Evolutionary conservation across 2,888 invertebrate genomes (phyloP), one percentile per base, ranked within the genome.

Genomic region (Busseola fusca): DNA sequence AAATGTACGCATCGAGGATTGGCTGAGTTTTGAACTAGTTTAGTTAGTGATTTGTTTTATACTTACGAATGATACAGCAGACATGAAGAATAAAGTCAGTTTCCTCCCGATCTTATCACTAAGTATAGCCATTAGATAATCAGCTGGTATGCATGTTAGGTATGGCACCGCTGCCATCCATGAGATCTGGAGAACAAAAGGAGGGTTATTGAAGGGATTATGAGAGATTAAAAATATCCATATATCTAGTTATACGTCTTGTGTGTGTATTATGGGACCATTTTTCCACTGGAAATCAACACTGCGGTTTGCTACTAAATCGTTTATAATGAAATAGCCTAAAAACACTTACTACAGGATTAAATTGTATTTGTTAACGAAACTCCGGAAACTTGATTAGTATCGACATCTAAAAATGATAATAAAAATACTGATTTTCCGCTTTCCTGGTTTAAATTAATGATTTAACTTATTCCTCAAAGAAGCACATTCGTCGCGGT

Each of bases 161-260:
- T 93, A 95, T 0, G 92, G 84, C 0, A 87, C 84, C 0, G 93
- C 85, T 0, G 91, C 94, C 91, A 95, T 94, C 92, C 92, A 92
- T 9, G 95, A 95, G 45, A 95, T 84, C 94, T 94, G 80, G 58
- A 66, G 64, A 66, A 48, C 2, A 63, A 62, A 2, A 21, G 21
- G 14, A 21, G 3, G 12, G 1, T 56, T 14, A 16, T 16, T 37
- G 4, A 7, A n/a, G n/a, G n/a, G 16, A 1, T 9, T 4, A 3
- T 34, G 34, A 34, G n/a, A 16, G n/a, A n/a, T 25, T 5, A 25
- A 37, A 18, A 59, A 18, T 9, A 18, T 9, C 16, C 1, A 59
- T 1, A 37, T 5, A 40, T 2, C 37, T 10, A 30, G 12, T 54
- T 27, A 54, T 3, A 21, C 12, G 12, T 34, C 16, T 7, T 16